Evolutionary conservation across 2,113 vertebrate species (phyloP), one percentile per base, ranked within the genome.

Genomic region (Proteles cristata): DNA sequence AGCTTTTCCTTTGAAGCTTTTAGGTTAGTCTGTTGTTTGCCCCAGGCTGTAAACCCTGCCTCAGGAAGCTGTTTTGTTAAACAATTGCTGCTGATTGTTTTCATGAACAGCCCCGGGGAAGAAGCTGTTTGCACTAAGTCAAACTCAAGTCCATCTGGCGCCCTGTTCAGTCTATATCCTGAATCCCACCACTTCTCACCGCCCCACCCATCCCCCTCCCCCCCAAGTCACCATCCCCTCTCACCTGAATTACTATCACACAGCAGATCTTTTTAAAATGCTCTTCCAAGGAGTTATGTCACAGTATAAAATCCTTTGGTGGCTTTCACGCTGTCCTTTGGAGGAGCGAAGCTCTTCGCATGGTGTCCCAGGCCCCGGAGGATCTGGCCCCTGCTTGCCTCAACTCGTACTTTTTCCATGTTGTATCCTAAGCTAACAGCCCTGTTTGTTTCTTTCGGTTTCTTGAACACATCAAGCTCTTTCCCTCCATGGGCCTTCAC

Each of bases 1-100:
- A 90, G 66, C 7, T 43, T 61, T 95, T 94, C 45, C 45, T 87
- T 87, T 77, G 79, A 91, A 94, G 48, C 31, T 19, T 68, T 89
- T 80, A 91, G 28, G 53, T 79, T 69, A 73, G 39, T 85, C 71
- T 82, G 11, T 74, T 76, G 50, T 79, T 63, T 95, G 45, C 48
- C 4, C 31, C 48, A 88, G 84, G 63, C 21, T 88, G 94, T 66
- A 81, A 82, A 35, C 14, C 81, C 19, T 80, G 17, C 26, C 48
- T 73, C 65, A 92, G 68, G 55, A 92, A 88, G 45, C 53, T 84
- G 15, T 79, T 88, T 83, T 69, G 33, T 80, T 84, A 85, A 55
- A 45, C 23, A 80, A 15, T 53, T 81, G 65, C n/a, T 93, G 31
- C 23, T 71, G 26, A 96, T 83, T 68, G 5, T 74, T 91, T 50